These are phyloP conservation scores for Margaritifera margaritifera DNA, from an alignment of 2,888 invertebrate genomes.

Conservation along the genomic window DNA sequence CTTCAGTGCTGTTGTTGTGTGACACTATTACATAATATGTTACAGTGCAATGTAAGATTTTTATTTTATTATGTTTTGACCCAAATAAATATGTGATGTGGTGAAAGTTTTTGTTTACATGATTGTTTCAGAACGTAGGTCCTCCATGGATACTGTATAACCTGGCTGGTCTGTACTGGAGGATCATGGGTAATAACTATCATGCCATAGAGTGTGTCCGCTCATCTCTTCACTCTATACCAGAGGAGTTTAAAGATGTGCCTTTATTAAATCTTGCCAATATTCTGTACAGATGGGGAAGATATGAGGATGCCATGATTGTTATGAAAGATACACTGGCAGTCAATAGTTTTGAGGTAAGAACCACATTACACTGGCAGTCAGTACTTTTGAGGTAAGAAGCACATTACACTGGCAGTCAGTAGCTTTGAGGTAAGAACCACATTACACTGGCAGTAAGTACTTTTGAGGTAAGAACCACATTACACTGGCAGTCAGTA, in stretches of 20 bases:
- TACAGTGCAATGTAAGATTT: not conserved
- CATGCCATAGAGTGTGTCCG: slow-evolving; percentile 83
- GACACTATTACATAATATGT: not conserved
- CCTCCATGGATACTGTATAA: slow-evolving; percentile 84
- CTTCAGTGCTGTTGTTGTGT: not conserved
- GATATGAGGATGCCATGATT: slow-evolving; percentile 79
- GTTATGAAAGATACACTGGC: slow-evolving; percentile 79
- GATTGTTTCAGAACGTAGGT: slow-evolving; percentile 78
- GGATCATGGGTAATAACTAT: slow-evolving; percentile 80
- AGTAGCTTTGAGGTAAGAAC: not conserved
- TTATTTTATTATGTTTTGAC: not conserved
- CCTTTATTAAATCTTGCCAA: slow-evolving; percentile 83
- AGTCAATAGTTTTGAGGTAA: slow-evolving; percentile 80
- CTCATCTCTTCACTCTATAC: slow-evolving; percentile 78
- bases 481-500: not conserved
- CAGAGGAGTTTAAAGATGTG: slow-evolving; percentile 79
- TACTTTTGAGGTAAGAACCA: not conserved
- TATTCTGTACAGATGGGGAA: slow-evolving; percentile 77
- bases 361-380: slow-evolving; percentile 2
- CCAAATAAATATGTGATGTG: not conserved
- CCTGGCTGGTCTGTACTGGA: slow-evolving; percentile 85
- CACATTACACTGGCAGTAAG: not conserved
- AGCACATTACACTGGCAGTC: not conserved
- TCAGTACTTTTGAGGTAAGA: not conserved
- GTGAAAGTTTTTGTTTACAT: not conserved